Base-by-base conservation (phyloP, 53 echinoderm and acorn worm genomes). In the Holothuria scabra region DNA sequence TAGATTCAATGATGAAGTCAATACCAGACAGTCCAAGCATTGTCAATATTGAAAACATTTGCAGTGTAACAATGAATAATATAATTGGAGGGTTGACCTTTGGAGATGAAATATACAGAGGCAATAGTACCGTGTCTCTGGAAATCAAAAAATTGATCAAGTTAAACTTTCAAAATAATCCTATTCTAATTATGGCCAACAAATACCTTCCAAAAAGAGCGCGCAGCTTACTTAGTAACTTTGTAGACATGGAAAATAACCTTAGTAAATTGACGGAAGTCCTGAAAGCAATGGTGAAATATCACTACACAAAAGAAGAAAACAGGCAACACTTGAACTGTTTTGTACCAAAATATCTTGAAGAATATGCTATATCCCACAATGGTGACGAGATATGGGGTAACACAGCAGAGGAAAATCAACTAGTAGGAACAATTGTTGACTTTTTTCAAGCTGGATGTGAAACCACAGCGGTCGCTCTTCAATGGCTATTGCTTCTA, bases 381-480 rank as follows among this genome's bases (percentile, higher is more conserved):
- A 30, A 28, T 13, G 78, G 78, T 19, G 20, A 58, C 3, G 28
- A n/a, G 31, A 29, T 78, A 20, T 30, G 34, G 20, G 82, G 44
- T 41, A 64, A 81, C 62, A 1, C 28, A 10, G 20, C 12, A 23
- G 82, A 81, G 14, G 24, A 62, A 25, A 31, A 10, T 28, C 82
- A 81, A 64, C 65, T 81, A 12, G 82, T 41, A 28, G 82, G 23
- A 41, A 38, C 22, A 24, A 44, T 81, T 4, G 23, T 81, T 9
- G 82, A 81, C 30, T 62, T 81, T 24, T 81, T 81, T 23, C 82
- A 81, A 48, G 82, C 82, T n/a, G 82, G 82, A 37, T 81, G 63
- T 63, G 82, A 81, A 41, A 81, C 82, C 24, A 81, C 82, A 13
- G 62, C 62, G 3, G 44, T 81, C 22, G 22, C 23, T 10, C 64